Conservation (phyloP, 2,888 invertebrate genomes). For the Dendrolimus houi region DNA sequence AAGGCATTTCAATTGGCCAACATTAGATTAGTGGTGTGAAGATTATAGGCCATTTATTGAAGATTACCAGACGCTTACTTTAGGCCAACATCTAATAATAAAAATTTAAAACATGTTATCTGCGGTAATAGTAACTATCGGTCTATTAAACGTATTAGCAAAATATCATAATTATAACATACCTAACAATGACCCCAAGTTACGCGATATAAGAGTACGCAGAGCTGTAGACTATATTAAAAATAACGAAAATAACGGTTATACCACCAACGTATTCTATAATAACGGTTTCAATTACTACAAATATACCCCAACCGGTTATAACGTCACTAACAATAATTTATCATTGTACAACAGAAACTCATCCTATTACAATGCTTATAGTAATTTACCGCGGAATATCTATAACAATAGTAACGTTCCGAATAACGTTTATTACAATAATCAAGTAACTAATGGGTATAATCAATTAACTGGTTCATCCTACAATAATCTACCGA, state of each 20-base stretch:
- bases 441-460: not conserved
- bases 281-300: no score
- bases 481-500: not conserved
- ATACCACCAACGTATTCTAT: slow-evolving; percentile 1
- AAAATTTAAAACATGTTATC: not conserved
- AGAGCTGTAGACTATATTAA: slow-evolving; percentile 11
- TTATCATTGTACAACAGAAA: slow-evolving; percentile 1
- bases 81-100: no score
- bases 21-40: no score
- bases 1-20: no score
- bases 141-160: slow-evolving; percentile 23
- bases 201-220: slow-evolving; percentile 23
- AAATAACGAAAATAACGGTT: slow-evolving; percentile 4
- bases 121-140: slow-evolving; percentile 5
- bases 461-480: not conserved
- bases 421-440: slow-evolving; percentile 6
- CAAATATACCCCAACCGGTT: no score
- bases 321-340: no score
- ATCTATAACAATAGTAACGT: not conserved
- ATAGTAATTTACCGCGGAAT: slow-evolving; percentile 8
- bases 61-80: no score
- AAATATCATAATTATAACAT: slow-evolving; percentile 29
- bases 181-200: slow-evolving; percentile 14
- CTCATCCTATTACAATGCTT: not conserved
- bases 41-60: no score